Evolutionary conservation across 1,140 invertebrate genomes (phyloP).

Genomic region (Homalodisca vitripennis): DNA sequence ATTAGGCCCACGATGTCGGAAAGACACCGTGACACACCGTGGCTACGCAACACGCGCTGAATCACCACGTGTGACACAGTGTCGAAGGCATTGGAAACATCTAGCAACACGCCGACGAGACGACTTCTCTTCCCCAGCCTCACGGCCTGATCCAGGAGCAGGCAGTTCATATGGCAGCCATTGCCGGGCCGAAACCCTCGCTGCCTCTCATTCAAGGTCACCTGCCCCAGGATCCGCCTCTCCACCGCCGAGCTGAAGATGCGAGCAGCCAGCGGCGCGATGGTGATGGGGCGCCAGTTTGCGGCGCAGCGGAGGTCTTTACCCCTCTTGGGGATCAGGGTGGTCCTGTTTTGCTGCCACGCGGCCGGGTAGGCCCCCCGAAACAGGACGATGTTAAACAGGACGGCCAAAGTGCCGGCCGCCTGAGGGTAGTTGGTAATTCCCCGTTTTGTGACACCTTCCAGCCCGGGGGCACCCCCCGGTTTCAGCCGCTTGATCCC

Average conservation of each 20-base stretch:
- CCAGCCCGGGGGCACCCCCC: constrained; percentile 20
- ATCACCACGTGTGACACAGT: not conserved
- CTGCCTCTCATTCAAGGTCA: not conserved
- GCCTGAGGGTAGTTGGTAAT: not conserved
- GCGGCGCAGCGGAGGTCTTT: constrained; percentile 24
- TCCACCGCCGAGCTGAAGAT: constrained; percentile 33
- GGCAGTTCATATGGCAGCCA: not conserved
- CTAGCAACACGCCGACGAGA: not conserved
- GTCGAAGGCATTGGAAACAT: constrained; percentile 1
- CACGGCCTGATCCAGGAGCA: not conserved
- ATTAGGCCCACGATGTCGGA: not conserved
- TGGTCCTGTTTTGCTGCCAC: constrained; percentile 39
- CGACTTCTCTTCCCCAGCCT: not conserved
- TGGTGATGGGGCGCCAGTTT: no score
- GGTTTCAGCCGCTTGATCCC: constrained; percentile 7
- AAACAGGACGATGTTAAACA: constrained; percentile 29
- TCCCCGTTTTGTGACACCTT: not conserved
- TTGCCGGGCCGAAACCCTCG: not conserved
- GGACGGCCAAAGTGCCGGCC: not conserved
- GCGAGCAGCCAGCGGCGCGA: constrained; percentile 33
- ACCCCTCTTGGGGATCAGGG: constrained; percentile 41
- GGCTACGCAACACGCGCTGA: not conserved
- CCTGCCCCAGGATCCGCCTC: no score
- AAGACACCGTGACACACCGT: not conserved
- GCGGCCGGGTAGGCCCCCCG: constrained; percentile 6